Evolutionary conservation across 2,113 vertebrate species (phyloP), one percentile per base, ranked within the genome.

Genomic region (Archocentrus centrarchus): DNA sequence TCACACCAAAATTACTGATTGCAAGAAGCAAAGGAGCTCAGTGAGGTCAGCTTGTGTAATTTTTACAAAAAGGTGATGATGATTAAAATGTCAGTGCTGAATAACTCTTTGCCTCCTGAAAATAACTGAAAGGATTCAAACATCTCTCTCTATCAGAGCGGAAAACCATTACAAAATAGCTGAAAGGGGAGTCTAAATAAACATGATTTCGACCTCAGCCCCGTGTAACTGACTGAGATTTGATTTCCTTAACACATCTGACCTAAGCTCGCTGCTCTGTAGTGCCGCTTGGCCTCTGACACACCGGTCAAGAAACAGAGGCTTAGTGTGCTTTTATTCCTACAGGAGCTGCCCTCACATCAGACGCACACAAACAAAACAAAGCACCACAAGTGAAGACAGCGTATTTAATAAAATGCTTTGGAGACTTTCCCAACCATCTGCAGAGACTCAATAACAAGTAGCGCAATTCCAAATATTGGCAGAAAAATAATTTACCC

Each of bases 381-480:
- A 76, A 55, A 85, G 15, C 64, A 76, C 64, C 70, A 55, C 6
- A 2, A 7, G 53, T 79, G 24, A 57, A 75, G 15, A 68, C 58
- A 47, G 18, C 83, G 50, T 82, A 63, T 84, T 90, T 88, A 62
- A 81, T 86, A 79, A 81, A 89, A 86, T 58, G 58, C 75, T 82
- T 79, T 59, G 20, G 50, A 80, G 64, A 77, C 57, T 81, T 82
- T 89, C 61, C 30, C 17, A 77, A 75, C 76, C 63, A 80, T 87
- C 80, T 88, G 62, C 50, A 7, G 75, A 80, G 75, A 63, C 73
- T 75, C 80, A 47, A 44, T 77, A 78, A 77, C 59, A 86, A 87
- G 80, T 39, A 59, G 32, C 41, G 5, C n/a, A 59, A 80, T 77
- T 77, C 7, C 47, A 86, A 82, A 80, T 84, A 70, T 68, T 83